These are phyloP conservation scores for Hippocampus barbouri DNA, from an alignment of 2,113 vertebrate species.

Conservation along the genomic window DNA sequence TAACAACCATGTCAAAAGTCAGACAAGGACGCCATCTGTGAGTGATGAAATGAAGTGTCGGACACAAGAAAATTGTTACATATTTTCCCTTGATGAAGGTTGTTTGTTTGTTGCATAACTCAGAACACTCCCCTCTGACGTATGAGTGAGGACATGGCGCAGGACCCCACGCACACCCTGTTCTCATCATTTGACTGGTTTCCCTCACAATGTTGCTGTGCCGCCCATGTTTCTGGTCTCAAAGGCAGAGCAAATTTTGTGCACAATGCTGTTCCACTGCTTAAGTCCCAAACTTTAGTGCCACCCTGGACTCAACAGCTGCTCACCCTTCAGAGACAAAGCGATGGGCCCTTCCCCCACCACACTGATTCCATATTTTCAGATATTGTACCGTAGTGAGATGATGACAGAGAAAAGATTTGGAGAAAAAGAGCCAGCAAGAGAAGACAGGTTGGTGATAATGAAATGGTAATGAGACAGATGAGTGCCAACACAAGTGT, in stretches of 20 bases:
- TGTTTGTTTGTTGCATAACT: neutral
- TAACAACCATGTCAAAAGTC: neutral
- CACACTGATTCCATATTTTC: conserved; percentile 19
- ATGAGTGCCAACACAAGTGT: conserved; percentile 51
- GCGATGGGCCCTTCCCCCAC: too few species aligned
- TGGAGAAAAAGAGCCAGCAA: conserved; percentile 32
- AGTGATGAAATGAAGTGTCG: neutral
- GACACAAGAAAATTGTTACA: too few species aligned
- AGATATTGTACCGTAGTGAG: conserved; percentile 32
- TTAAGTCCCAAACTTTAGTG: neutral
- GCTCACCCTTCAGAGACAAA: neutral
- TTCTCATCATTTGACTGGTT: neutral
- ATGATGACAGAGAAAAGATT: conserved; percentile 17
- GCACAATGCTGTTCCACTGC: neutral
- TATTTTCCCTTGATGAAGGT: neutral
- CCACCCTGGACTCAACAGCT: neutral
- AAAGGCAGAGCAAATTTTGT: neutral
- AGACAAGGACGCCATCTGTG: neutral
- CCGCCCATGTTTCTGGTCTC: neutral
- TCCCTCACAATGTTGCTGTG: neutral
- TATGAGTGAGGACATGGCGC: neutral
- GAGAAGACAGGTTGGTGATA: conserved; percentile 47
- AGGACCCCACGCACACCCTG: neutral
- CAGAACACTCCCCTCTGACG: neutral
- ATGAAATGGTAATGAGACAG: conserved; percentile 66